A percentile compares a stretch with the other conserved stretches of the same genome.
These are phyloP conservation scores for Trogon melanurus DNA, from an alignment of 2,113 vertebrate species.

Conservation along the genomic window DNA sequence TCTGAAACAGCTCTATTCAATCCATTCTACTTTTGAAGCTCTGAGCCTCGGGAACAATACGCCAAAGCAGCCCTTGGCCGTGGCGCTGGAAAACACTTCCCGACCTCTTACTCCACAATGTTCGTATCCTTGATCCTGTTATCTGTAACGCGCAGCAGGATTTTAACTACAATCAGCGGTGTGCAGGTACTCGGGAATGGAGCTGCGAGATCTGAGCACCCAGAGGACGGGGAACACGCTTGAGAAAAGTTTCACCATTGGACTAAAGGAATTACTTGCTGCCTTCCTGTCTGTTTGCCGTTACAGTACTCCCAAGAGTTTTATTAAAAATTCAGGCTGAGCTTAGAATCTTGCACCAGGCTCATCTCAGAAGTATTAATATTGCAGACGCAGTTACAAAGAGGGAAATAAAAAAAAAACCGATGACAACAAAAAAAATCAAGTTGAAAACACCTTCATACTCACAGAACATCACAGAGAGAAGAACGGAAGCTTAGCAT, in stretches of 20 bases:
- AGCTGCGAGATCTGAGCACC: neutral
- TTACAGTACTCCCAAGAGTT: neutral
- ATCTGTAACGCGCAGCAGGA: conserved; percentile 39
- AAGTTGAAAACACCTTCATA: neutral
- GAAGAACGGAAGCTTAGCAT: neutral
- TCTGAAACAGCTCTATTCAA: conserved; percentile 1
- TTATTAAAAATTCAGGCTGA: neutral
- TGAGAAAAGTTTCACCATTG: neutral
- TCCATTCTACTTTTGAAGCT: neutral
- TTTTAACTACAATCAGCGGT: neutral
- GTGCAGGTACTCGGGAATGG: neutral
- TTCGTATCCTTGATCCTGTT: conserved; percentile 20
- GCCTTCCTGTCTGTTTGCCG: neutral
- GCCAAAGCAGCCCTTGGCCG: neutral
- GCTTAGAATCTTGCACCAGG: neutral
- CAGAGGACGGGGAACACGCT: neutral
- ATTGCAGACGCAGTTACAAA: neutral
- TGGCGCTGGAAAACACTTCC: conserved; percentile 31
- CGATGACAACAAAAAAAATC: neutral
- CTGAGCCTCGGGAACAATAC: conserved; percentile 19
- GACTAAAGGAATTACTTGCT: neutral
- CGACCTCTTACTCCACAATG: neutral
- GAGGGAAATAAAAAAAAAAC: neutral
- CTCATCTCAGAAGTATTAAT: neutral
- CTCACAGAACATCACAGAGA: neutral